Conservation (phyloP, 2,113 vertebrate genomes). For the Vireo altiloquus region DNA sequence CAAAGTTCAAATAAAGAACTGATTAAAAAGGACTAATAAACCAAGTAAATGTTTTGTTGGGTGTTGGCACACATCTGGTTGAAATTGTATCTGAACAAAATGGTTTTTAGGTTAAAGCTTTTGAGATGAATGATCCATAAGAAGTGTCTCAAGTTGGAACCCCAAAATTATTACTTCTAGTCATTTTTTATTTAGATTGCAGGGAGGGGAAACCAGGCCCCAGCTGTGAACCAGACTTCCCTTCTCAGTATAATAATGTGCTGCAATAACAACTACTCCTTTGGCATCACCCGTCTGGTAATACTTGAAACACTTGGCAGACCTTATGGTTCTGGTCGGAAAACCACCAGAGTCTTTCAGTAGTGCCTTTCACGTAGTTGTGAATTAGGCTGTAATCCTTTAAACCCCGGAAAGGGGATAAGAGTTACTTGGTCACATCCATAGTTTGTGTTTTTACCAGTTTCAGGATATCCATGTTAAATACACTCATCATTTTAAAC, state of each 20-base stretch:
- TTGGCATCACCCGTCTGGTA: not conserved
- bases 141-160: not conserved
- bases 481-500: not conserved
- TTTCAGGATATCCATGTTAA: not conserved
- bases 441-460: not conserved
- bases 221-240: not conserved
- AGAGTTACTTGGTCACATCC: not conserved
- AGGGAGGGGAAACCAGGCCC: not conserved
- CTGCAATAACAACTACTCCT: not conserved
- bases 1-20: not conserved
- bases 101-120: not conserved
- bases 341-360: not conserved
- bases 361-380: not conserved
- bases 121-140: not conserved
- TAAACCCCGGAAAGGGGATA: not conserved
- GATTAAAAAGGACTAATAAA: not conserved
- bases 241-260: not conserved
- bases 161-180: not conserved
- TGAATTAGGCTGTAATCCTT: not conserved
- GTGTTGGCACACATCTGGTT: not conserved
- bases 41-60: not conserved
- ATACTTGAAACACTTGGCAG: not conserved
- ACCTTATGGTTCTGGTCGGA: not conserved
- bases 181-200: not conserved
- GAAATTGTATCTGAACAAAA: not conserved